A percentile compares a stretch with the other conserved stretches of the same genome.
These are phyloP conservation scores for Parapristionchus giblindavisi DNA, from an alignment of 2,888 invertebrate genomes.

Conservation along the genomic window DNA sequence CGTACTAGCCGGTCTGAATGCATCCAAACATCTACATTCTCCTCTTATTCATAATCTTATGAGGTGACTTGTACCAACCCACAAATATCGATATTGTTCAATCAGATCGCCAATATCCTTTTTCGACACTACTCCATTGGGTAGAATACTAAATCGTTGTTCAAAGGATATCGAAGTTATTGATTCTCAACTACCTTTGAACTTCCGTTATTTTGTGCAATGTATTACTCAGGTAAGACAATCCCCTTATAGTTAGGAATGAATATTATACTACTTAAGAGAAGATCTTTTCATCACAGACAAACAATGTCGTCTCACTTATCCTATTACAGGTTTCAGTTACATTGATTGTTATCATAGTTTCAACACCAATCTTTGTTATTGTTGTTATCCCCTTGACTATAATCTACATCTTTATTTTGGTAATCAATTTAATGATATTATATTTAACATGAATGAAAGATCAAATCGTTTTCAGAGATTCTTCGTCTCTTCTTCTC, in stretches of 20 bases:
- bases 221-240: conserved; percentile 52
- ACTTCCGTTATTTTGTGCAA: conserved; percentile 61
- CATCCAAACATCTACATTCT: conserved; percentile 55
- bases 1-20: conserved; percentile 55
- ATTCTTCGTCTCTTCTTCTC: conserved; percentile 91
- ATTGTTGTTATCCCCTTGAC: conserved; percentile 58
- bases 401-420: conserved; percentile 53
- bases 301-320: background rate
- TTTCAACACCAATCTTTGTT: conserved; percentile 63
- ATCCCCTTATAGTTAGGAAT: background rate
- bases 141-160: conserved; percentile 71
- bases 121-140: conserved; percentile 71
- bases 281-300: background rate
- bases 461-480: conserved; percentile 76
- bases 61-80: background rate
- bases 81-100: background rate
- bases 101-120: conserved; percentile 70
- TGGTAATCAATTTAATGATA: conserved; percentile 51
- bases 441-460: too few relatives aligned
- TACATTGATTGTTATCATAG: conserved; percentile 59
- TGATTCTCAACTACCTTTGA: conserved; percentile 57
- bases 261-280: background rate
- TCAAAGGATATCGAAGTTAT: conserved; percentile 65
- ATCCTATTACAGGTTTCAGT: conserved; percentile 45
- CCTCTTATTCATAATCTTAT: conserved; percentile 52